Base-by-base conservation (phyloP, 2,888 invertebrate species). In the Aporophyla nigra region DNA sequence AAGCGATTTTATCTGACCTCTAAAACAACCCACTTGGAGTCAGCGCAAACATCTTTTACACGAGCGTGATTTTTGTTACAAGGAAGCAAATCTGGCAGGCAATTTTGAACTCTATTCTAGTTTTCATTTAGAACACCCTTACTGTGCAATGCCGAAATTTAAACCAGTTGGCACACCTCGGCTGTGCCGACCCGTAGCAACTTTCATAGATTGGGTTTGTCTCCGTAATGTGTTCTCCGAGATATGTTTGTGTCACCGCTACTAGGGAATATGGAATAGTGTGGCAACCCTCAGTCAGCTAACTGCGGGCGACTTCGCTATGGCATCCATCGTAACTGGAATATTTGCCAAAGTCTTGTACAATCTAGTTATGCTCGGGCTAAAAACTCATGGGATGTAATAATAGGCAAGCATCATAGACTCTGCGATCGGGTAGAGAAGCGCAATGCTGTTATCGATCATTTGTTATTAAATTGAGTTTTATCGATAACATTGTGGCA, bases 271-370 rank as follows among this genome's bases (percentile, higher is more conserved):
- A 71, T 53, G 16, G 10, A 16, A 14, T 16, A 53, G 16, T 16
- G 58, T 67, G 33, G 33, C 10, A 43, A 14, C n/a, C 9, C 49
- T 69, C n/a, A 69, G 33, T 19, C n/a, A 27, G 7, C 7, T 33
- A 19, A 33, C 49, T 71, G 71, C n/a, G 5, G 49, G 71, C 27
- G 73, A 72, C 72, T 16, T 51, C 51, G 74, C 59, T 27, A 74
- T 74, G 49, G 27, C 54, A 56, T 72, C 72, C 27, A 33, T 68
- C n/a, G n/a, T 21, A 10, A n/a, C 43, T 10, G 10, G 16, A 56
- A n/a, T 33, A 33, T 33, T 72, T 72, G 7, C 6, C 56, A 72
- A 14, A 46, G 12, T 46, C 43, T 19, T 43, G 5, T 54, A 43
- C n/a, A 54, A 19, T 54, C 46, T 14, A 74, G 27, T 74, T 74